phyloP scores from a whole-genome alignment of 2,113 vertebrate species.

The Tiliqua scincoides region DNA sequence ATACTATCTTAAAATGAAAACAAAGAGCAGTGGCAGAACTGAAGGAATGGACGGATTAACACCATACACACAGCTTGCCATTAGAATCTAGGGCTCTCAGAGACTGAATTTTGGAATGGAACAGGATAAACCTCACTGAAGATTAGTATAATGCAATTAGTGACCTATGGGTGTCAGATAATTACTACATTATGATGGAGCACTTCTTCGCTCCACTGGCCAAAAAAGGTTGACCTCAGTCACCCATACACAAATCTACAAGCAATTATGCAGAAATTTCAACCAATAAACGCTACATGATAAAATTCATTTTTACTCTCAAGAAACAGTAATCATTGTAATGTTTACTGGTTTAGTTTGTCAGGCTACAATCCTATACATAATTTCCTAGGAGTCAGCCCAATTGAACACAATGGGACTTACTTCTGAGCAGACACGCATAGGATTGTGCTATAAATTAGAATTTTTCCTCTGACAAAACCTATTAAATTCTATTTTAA shows the following conservation, averaged over 20 bases:
- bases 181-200: background rate
- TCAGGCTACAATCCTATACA: too few species aligned
- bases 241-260: background rate
- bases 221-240: background rate
- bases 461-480: too few species aligned
- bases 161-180: background rate
- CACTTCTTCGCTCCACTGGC: background rate
- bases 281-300: accelerated
- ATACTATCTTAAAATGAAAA: background rate
- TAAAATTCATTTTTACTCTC: background rate
- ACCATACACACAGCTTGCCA: background rate
- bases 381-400: too few species aligned
- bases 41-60: background rate
- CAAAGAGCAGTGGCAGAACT: background rate
- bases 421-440: too few species aligned
- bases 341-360: background rate
- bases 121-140: background rate
- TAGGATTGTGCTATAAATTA: too few species aligned
- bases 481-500: background rate
- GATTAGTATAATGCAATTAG: background rate
- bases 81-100: background rate
- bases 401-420: too few species aligned
- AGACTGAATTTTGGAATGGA: background rate
- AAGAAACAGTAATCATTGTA: background rate
- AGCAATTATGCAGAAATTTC: conserved; percentile 16